A percentile compares a stretch with the other conserved stretches of the same genome.
These are phyloP conservation scores for Bacillus rossius DNA, from an alignment of 1,140 invertebrate genomes.

Conservation along the genomic window DNA sequence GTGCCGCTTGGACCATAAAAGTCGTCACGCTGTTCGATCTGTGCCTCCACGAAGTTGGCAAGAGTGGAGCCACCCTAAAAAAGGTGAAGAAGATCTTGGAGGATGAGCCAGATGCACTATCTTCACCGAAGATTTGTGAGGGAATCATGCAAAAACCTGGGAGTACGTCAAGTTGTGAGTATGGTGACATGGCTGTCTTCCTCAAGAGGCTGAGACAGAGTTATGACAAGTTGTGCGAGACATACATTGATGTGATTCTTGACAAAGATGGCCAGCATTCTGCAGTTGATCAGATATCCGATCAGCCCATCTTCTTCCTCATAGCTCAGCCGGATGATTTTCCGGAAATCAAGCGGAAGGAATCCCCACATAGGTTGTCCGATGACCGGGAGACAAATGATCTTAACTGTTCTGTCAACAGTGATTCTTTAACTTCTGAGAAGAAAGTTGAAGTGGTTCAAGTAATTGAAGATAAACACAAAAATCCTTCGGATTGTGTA, in stretches of 20 bases:
- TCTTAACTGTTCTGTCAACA: no score
- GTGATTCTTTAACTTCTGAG: background rate
- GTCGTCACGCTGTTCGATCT: slow-evolving; percentile 82
- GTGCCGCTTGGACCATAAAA: slow-evolving; percentile 84
- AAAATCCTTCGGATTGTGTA: no score
- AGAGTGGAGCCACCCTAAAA: slow-evolving; percentile 53
- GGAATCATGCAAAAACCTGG: background rate
- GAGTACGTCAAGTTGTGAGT: background rate
- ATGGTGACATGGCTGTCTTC: slow-evolving; percentile 26
- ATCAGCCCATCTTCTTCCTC: slow-evolving; percentile 57
- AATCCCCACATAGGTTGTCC: slow-evolving; percentile 8
- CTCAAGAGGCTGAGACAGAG: slow-evolving; percentile 39
- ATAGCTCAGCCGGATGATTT: slow-evolving; percentile 58
- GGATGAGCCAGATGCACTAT: slow-evolving; percentile 35
- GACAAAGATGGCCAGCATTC: slow-evolving; percentile 52
- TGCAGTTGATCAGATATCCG: slow-evolving; percentile 49
- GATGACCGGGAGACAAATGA: no score
- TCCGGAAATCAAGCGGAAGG: slow-evolving; percentile 43
- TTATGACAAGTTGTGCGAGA: slow-evolving; percentile 55
- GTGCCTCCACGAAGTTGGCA: slow-evolving; percentile 56
- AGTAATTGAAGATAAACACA: background rate
- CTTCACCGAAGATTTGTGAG: background rate
- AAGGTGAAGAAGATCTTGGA: slow-evolving; percentile 60
- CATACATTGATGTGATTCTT: slow-evolving; percentile 54
- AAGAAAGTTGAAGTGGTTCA: background rate